A percentile compares a stretch with the other conserved stretches of the same genome.
These are phyloP conservation scores for Lutjanus erythropterus DNA, from an alignment of 2,113 vertebrate genomes.

Conservation along the genomic window DNA sequence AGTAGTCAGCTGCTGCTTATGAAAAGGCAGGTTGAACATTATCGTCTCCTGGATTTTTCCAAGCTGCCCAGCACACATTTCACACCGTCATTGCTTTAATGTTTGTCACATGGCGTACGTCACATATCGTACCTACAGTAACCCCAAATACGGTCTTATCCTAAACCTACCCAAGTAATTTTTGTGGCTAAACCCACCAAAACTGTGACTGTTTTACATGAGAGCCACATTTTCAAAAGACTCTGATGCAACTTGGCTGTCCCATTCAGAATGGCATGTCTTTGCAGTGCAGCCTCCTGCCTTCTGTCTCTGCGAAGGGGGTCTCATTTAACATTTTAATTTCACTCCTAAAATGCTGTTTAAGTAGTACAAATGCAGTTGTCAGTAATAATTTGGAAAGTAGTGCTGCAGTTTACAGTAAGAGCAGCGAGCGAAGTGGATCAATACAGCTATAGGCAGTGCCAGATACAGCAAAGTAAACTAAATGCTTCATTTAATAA, in stretches of 20 bases:
- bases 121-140: no score
- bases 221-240: no score
- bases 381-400: constrained; percentile 37
- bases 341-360: not conserved
- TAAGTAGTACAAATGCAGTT: constrained; percentile 18
- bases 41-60: not conserved
- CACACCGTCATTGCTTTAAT: no score
- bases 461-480: constrained; percentile 30
- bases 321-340: not conserved
- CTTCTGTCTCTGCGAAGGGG: not conserved
- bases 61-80: no score
- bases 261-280: not conserved
- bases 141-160: no score
- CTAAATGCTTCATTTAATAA: constrained; percentile 53
- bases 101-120: no score
- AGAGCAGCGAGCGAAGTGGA: constrained; percentile 25
- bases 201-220: no score
- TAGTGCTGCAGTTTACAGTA: not conserved
- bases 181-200: no score
- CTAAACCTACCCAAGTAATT: no score
- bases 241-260: not conserved
- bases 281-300: not conserved
- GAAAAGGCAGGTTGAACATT: not conserved
- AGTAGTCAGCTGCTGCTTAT: not conserved
- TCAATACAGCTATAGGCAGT: constrained; percentile 18